These are phyloP conservation scores for Maccullochella peelii DNA, from an alignment of 2,113 vertebrate species.

Conservation along the genomic window DNA sequence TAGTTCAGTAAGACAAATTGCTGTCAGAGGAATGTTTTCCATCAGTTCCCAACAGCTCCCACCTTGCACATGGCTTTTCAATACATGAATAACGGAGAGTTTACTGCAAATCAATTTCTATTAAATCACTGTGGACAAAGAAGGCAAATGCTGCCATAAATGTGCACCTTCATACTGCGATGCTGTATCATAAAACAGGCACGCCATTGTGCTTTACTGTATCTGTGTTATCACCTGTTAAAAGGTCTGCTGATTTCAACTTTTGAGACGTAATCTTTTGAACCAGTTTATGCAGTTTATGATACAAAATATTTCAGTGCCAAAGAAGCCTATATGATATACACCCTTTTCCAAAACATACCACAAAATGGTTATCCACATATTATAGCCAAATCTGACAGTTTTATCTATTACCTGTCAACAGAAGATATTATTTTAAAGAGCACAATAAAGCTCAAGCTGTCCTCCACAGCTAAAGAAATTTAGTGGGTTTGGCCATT, in stretches of 20 bases:
- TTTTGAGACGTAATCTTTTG: background rate
- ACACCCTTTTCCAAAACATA: background rate
- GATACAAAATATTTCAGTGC: background rate
- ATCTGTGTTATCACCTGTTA: background rate
- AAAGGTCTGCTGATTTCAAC: background rate
- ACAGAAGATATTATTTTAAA: conserved; percentile 50
- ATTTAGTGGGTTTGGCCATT: conserved; percentile 39
- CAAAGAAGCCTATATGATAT: background rate
- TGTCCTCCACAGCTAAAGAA: conserved; percentile 27
- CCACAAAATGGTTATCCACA: conserved; percentile 15
- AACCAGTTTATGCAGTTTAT: background rate
- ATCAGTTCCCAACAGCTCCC: background rate
- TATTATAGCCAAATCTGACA: conserved; percentile 18
- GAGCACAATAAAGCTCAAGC: conserved; percentile 45
- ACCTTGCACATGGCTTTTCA: background rate
- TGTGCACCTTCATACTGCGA: background rate
- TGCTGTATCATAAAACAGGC: background rate
- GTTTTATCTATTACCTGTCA: conserved; percentile 47
- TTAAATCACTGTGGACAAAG: conserved; percentile 26
- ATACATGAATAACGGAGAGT: conserved; percentile 6
- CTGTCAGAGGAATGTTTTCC: conserved; percentile 6
- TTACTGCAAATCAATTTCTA: conserved; percentile 33
- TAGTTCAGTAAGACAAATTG: background rate
- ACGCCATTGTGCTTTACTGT: background rate
- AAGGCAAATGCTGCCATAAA: background rate